Base-by-base conservation (phyloP, 2,797 vertebrate species). In the Bradypodion ventrale region DNA sequence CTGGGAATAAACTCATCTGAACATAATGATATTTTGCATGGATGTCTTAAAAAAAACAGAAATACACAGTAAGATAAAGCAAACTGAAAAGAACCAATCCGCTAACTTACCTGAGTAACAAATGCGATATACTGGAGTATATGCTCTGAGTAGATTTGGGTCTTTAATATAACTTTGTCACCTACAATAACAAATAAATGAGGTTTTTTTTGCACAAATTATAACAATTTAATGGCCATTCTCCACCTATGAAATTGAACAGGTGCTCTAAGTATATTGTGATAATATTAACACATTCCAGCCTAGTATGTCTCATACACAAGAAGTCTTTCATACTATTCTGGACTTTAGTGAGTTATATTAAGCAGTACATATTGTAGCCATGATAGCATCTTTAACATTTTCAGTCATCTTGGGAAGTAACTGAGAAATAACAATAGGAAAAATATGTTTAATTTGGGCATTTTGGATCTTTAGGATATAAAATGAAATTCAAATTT, bases 131-230 rank as follows among this genome's bases (percentile, higher is more conserved):
- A 98, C 75, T 98, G 96, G 59, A 98, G 85, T 4, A 95, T 85
- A 7, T 96, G 68, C 0, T 95, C 95, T 0, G 87, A 92, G 80
- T 89, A 94, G 70, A 92, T 89, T 1, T 95, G 94, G 85, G 97
- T 97, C 94, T 96, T 99, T 91, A 99, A 87, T 37, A 96, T 44
- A 92, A 99, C 94, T 91, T 93, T 97, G 91, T 98, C 98, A 86
- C 98, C 98, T 99, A 91, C 80, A 86, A 82, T 68, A 81, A 81
- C 5, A 70, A 27, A 70, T 46, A n/a, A 5, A 25, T 81, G 37
- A 76, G 25, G 27, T 15, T 40, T 62, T 80, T 80, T 32, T 8
- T 29, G 6, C 21, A 62, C 40, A 27, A 49, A 59, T 49, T 70
- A 15, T 16, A 59, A 52, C 32, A 75, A 75, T 65, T 44, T 13